A percentile compares a stretch with the other conserved stretches of the same genome.
Conservation (phyloP, 2,888 invertebrate species). For the Oligia fasciuncula region DNA sequence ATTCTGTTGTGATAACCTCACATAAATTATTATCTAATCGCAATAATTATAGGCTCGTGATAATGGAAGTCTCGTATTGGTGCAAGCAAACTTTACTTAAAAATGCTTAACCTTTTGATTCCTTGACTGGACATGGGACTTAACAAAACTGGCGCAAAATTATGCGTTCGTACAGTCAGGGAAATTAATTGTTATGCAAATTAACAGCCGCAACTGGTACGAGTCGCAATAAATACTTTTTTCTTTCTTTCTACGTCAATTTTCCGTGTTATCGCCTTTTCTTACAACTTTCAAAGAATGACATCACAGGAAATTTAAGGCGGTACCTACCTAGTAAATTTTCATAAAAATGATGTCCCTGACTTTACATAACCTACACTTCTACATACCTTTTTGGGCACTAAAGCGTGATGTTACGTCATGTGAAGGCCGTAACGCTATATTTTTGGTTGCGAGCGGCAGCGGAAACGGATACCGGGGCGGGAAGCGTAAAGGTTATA, state of each 20-base stretch:
- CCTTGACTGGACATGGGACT: not conserved
- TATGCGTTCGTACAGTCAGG: not conserved
- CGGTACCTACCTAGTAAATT: no score
- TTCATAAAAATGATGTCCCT: not conserved
- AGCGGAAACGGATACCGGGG: slow-evolving; percentile 33
- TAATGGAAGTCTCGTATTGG: not conserved
- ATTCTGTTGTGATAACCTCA: not conserved
- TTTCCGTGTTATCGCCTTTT: not conserved
- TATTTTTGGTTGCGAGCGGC: no score
- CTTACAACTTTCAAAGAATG: not conserved
- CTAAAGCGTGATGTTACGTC: slow-evolving; percentile 1
- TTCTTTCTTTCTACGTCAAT: not conserved
- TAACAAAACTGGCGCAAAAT: not conserved
- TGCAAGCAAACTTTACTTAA: not conserved
- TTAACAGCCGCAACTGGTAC: not conserved
- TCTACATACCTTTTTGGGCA: not conserved
- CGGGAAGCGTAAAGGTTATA: slow-evolving; percentile 31
- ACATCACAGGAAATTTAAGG: not conserved
- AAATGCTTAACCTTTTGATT: not conserved
- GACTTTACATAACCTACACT: not conserved
- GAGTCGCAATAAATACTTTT: no score
- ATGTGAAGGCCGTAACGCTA: not conserved
- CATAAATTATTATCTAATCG: not conserved
- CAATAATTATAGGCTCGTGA: not conserved
- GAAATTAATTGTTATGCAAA: not conserved